Evolutionary conservation across 1,140 invertebrate genomes (phyloP), one percentile per base, ranked within the genome.

Genomic region (Chironomus striatipennis): DNA sequence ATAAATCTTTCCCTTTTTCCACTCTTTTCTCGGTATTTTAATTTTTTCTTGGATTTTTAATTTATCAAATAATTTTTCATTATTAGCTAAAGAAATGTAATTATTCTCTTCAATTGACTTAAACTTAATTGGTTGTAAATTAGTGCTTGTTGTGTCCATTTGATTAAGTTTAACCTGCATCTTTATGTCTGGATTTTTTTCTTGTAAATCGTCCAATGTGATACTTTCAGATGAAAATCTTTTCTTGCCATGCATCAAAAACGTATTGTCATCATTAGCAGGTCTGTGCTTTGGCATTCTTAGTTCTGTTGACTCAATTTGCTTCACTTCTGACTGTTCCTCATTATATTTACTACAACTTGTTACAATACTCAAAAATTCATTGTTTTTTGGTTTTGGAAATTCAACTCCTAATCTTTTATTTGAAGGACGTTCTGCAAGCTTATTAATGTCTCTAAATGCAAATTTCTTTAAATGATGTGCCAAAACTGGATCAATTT

Each of bases 401-500:
- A 18, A 18, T 20, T 42, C 9, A 70, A 72, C 79, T 67, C 76
- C 65, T 0, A 17, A 64, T 47, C 74, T 74, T 24, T 80, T 77
- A 12, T 78, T 73, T 0, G 75, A 75, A 43, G 42, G 6, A 9
- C 15, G 20, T 74, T 64, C 18, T 75, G 7, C 64, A 1, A 15
- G 74, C 10, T 10, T 43, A 5, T 42, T 20, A 42, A 18, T 15
- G 57, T 73, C 20, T 43, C 42, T 24, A 72, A 72, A 72, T 73
- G 43, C 34, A 77, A 91, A 91, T 79, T 90, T 90, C n/a, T 86
- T 77, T 42, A 92, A 83, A 79, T 91, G 89, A 76, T 86, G 76
- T 72, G 81, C 77, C 34, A 91, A 74, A 0, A 84, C 78, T 43
- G 84, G 75, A 43, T 82, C 82, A 73, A 90, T 77, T 47, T 80